These are phyloP conservation scores for Dolichallabes microphthalmus DNA, from an alignment of 2,113 vertebrate species.

Conservation along the genomic window DNA sequence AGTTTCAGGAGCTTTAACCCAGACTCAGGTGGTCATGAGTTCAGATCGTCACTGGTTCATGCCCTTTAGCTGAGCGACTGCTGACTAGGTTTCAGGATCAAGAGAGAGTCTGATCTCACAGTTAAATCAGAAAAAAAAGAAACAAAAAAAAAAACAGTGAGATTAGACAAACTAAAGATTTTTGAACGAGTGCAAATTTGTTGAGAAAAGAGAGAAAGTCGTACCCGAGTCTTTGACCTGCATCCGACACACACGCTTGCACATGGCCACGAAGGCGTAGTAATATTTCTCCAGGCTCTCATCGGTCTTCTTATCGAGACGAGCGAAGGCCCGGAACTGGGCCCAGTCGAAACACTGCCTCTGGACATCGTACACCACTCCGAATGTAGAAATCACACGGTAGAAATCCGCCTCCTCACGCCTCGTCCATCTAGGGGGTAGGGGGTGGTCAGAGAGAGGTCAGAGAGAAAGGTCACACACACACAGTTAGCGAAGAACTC, in stretches of 20 bases:
- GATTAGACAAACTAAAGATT: neutral
- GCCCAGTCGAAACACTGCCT: slow-evolving; percentile 92
- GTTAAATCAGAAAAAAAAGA: neutral
- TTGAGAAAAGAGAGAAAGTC: neutral
- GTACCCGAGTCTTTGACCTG: slow-evolving; percentile 88
- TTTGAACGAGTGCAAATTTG: neutral
- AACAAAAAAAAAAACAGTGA: neutral
- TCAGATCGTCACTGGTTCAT: neutral
- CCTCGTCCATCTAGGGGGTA: slow-evolving; percentile 85
- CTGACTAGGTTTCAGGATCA: neutral
- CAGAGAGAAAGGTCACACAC: neutral
- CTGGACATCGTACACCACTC: slow-evolving; percentile 86
- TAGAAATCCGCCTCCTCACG: slow-evolving; percentile 98
- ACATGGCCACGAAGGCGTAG: slow-evolving; percentile 96
- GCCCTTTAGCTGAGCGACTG: too few relatives aligned
- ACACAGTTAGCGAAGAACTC: neutral
- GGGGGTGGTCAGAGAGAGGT: neutral
- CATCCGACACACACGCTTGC: slow-evolving; percentile 93
- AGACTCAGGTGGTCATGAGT: neutral
- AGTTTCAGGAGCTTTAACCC: neutral
- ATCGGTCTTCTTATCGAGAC: slow-evolving; percentile 96
- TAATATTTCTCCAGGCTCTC: slow-evolving; percentile 98
- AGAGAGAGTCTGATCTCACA: neutral
- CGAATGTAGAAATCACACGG: slow-evolving; percentile 95
- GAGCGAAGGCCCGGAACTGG: slow-evolving; percentile 94